A percentile compares a stretch with the other conserved stretches of the same genome.
These are phyloP conservation scores for Cryptophagus acutangulus DNA, from an alignment of 2,888 invertebrate species.

Conservation along the genomic window DNA sequence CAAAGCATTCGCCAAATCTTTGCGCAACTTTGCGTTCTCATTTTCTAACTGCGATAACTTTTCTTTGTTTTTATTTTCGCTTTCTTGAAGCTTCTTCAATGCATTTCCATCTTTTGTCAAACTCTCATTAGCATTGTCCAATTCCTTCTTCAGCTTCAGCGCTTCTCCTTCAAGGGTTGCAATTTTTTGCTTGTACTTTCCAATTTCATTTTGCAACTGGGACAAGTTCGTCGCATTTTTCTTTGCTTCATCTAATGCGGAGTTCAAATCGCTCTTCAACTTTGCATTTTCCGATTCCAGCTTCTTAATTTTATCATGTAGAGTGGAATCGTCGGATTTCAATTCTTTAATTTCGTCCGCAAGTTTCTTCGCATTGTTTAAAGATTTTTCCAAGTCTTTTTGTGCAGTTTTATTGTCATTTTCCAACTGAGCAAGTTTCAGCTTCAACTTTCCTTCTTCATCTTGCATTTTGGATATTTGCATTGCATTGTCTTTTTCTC, in stretches of 20 bases:
- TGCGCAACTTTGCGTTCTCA: constrained; percentile 19
- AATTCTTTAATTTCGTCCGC: constrained; percentile 18
- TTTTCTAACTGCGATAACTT: constrained; percentile 16
- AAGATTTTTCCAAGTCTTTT: constrained; percentile 18
- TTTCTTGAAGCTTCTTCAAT: constrained; percentile 18
- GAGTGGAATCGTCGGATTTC: constrained; percentile 20
- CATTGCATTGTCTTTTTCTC: constrained; percentile 18
- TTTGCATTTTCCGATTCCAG: constrained; percentile 23
- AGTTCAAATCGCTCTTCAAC: constrained; percentile 26
- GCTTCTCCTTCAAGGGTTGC: constrained; percentile 25
- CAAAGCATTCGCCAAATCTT: constrained; percentile 20
- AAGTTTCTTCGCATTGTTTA: constrained; percentile 23
- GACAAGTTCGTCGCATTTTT: constrained; percentile 22
- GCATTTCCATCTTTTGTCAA: constrained; percentile 21
- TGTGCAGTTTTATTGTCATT: constrained; percentile 25
- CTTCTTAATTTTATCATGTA: constrained; percentile 22
- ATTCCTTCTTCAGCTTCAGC: constrained; percentile 25
- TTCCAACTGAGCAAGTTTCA: constrained; percentile 21
- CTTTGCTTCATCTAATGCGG: constrained; percentile 15
- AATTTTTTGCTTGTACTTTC: constrained; percentile 22
- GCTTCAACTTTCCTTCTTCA: constrained; percentile 18
- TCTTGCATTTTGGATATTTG: constrained; percentile 28
- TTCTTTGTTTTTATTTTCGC: constrained; percentile 20
- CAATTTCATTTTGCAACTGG: constrained; percentile 27
- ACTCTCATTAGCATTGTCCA: constrained; percentile 23